Evolutionary conservation across 2,113 vertebrate species (phyloP).

Genomic region (Pristiophorus japonicus): DNA sequence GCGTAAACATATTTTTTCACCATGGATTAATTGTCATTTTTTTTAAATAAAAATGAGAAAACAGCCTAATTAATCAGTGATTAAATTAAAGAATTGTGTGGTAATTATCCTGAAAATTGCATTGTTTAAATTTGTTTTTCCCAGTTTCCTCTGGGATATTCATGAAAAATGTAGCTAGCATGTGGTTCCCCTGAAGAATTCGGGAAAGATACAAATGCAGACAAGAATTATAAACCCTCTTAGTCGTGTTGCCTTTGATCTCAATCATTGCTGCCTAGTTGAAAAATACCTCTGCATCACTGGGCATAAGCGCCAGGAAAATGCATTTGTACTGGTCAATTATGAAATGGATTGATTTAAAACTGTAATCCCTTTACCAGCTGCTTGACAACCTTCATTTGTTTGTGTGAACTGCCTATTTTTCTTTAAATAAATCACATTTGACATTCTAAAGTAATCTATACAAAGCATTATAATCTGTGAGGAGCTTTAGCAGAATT

Average conservation of each 20-base stretch:
- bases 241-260: not conserved
- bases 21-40: not conserved
- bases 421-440: conserved; percentile 13
- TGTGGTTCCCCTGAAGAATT: not conserved
- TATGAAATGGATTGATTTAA: not conserved
- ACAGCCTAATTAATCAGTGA: conserved; percentile 13
- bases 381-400: conserved; percentile 14
- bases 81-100: not conserved
- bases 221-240: not conserved
- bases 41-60: not conserved
- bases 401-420: no score
- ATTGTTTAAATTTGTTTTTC: conserved; percentile 28
- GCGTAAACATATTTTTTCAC: not conserved
- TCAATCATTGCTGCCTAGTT: not conserved
- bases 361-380: conserved; percentile 1
- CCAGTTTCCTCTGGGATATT: not conserved
- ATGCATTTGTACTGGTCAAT: not conserved
- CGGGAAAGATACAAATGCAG: not conserved
- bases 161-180: not conserved
- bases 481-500: not conserved
- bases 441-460: not conserved
- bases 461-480: not conserved
- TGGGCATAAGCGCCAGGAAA: not conserved
- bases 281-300: not conserved
- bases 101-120: conserved; percentile 34